Base-by-base conservation (phyloP, 2,888 invertebrate species). In the Callosobruchus maculatus region DNA sequence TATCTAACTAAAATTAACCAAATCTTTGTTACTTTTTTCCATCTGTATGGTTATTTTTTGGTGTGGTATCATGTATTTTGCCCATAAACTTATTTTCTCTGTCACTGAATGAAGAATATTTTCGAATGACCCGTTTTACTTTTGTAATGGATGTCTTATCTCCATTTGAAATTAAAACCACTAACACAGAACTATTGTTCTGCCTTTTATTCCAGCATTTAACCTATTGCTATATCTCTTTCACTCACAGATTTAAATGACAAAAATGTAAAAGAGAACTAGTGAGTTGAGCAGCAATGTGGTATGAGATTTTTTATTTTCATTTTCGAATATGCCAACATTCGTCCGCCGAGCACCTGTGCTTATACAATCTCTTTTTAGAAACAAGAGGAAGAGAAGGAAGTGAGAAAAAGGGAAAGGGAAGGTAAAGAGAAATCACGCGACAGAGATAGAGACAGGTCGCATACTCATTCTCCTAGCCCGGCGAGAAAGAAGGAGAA, bases 351-450 rank as follows among this genome's bases (percentile, higher is more conserved):
- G 68, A 21, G 26, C 22, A 22, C 13, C n/a, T 20, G 13, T 69
- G 68, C 20, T 68, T 68, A 22, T 26, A 26, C 31, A 18, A 22
- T 66, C 18, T 88, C 85, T 88, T 89, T 89, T 84, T 90, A 93
- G 92, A 93, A 93, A 89, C 92, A 93, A 88, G 93, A 93, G 86
- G 93, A 93, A 85, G 92, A 93, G 83, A 92, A 92, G 83, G 92
- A 92, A 85, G 91, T 91, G 69, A 89, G 88, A 81, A 88, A 91
- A 78, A 88, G 91, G 87, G 93, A 93, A 71, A 78, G 80, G 72
- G 80, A 90, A 92, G 77, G 92, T 92, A 77, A 83, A 83, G 77
- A 83, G 78, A 79, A 82, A 81, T 71, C 78, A 22, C 77, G 79
- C n/a, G 80, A 82, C 72, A 76, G 78, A 22, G 84, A 83, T 26